Base-by-base conservation (phyloP, 2,888 invertebrate genomes). In the Eupithecia insigniata region DNA sequence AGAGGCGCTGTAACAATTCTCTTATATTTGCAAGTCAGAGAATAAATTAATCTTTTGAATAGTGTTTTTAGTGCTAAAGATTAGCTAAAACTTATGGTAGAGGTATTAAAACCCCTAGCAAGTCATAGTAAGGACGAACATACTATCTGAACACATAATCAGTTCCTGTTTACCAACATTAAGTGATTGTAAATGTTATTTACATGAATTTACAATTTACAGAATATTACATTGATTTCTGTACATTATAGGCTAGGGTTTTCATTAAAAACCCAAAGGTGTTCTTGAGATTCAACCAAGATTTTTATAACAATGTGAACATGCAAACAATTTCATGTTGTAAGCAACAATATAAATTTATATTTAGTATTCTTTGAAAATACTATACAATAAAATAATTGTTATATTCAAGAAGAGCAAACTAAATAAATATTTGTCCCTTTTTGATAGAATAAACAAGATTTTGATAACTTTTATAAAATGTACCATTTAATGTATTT, bases 81-180 rank as follows among this genome's bases (percentile, higher is more conserved):
- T 58, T 16, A 1, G 16, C 28, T 36, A 39, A 36, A 65, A 26
- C 12, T 22, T 26, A 66, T 55, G 55, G n/a, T 39, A 60, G 28
- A 60, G 60, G 28, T 58, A 58, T 1, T 22, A 43, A 36, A n/a
- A 64, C 36, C 34, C 7, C n/a, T 62, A 62, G 3, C 26, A 32
- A n/a, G 2, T 7, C 18, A 61, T 10, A 28, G 18, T 62, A 26
- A 64, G 64, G 26, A 64, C 36, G 26, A 36, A 64, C 64, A 14
- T 64, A 39, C 64, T 39, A 67, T 55, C 55, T 69, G 64, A 69
- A 69, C 69, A 69, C 69, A 65, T 69, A 58, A 69, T 64, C 69
- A 69, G 39, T 67, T 65, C 43, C 74, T 68, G 67, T 75, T 70
- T 76, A 72, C 69, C 55, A 32, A 66, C 66, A 66, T 34, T 16